These are phyloP conservation scores for Brachionichthys hirsutus DNA, from an alignment of 2,113 vertebrate species.

Conservation along the genomic window DNA sequence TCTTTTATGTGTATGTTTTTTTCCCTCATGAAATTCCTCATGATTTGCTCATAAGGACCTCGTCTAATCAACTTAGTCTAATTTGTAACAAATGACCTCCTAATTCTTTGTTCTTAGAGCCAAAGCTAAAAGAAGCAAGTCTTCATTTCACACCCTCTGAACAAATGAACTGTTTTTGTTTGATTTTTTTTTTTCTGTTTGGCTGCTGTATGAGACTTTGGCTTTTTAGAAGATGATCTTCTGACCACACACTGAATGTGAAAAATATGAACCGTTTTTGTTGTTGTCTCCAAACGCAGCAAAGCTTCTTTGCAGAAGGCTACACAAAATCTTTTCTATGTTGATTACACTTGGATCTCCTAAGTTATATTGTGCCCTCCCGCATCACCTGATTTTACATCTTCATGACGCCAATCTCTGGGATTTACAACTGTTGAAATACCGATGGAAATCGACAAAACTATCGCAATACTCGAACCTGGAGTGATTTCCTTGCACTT, in stretches of 20 bases:
- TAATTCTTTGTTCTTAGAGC: slow-evolving; percentile 58
- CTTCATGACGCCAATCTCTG: slow-evolving; percentile 56
- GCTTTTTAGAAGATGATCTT: slow-evolving; percentile 25
- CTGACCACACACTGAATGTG: slow-evolving; percentile 36
- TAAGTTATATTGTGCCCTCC: slow-evolving; percentile 5
- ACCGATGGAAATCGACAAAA: slow-evolving; percentile 45
- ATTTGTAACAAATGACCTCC: slow-evolving; percentile 69
- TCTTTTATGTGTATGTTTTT: slow-evolving; percentile 28
- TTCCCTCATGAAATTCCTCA: slow-evolving; percentile 40
- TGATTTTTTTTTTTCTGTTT: slow-evolving; percentile 10
- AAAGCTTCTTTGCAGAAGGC: slow-evolving; percentile 10
- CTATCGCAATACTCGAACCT: slow-evolving; percentile 56
- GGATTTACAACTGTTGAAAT: slow-evolving; percentile 65
- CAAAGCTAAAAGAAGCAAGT: slow-evolving; percentile 49
- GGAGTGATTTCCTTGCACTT: slow-evolving; percentile 48
- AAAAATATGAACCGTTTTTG: slow-evolving; percentile 15
- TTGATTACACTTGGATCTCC: slow-evolving; percentile 32
- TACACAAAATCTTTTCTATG: slow-evolving; percentile 2
- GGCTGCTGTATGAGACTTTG: slow-evolving; percentile 7
- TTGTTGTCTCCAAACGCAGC: slow-evolving; percentile 2
- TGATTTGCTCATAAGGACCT: slow-evolving; percentile 47
- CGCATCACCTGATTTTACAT: slow-evolving; percentile 41
- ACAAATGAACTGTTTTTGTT: slow-evolving; percentile 2
- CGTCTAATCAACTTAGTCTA: slow-evolving; percentile 48
- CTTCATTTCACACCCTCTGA: slow-evolving; percentile 14